These are phyloP conservation scores for Pangasius mekongensis DNA, from an alignment of 2,797 vertebrate species.

Conservation along the genomic window DNA sequence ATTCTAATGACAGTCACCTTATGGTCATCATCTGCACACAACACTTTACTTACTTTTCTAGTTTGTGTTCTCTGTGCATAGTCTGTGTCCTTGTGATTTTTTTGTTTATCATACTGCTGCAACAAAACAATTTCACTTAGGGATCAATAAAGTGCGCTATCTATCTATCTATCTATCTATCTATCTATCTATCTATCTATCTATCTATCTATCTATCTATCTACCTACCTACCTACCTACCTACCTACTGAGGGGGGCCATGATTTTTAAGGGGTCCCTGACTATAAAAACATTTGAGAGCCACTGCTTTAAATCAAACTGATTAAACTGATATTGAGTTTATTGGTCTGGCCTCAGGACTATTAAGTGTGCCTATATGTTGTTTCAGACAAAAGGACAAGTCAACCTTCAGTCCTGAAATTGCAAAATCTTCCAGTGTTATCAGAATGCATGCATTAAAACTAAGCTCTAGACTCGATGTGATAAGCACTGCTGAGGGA, in stretches of 20 bases:
- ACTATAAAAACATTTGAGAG: neutral
- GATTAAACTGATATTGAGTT: neutral
- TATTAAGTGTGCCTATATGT: neutral
- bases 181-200: conserved; percentile 1
- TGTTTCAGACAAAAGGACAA: conserved; percentile 5
- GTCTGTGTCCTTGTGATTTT: neutral
- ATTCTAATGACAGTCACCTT: neutral
- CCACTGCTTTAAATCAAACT: neutral
- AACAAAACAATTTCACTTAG: neutral
- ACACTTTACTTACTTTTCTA: neutral
- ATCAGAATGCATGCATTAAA: conserved; percentile 24
- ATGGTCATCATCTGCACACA: neutral
- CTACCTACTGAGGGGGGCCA: neutral
- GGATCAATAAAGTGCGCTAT: no score
- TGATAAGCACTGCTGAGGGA: conserved; percentile 3
- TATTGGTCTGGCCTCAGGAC: neutral
- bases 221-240: neutral
- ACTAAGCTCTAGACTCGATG: neutral
- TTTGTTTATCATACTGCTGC: neutral
- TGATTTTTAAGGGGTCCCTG: neutral
- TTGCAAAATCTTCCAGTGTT: conserved; percentile 1
- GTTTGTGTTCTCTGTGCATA: neutral
- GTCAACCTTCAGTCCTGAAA: neutral
- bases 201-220: neutral
- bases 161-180: neutral